Percentiles rank a stretch among this genome's conserved stretches.
Evolutionary conservation across 2,113 vertebrate species (phyloP).

Genomic region (Pimephales promelas): DNA sequence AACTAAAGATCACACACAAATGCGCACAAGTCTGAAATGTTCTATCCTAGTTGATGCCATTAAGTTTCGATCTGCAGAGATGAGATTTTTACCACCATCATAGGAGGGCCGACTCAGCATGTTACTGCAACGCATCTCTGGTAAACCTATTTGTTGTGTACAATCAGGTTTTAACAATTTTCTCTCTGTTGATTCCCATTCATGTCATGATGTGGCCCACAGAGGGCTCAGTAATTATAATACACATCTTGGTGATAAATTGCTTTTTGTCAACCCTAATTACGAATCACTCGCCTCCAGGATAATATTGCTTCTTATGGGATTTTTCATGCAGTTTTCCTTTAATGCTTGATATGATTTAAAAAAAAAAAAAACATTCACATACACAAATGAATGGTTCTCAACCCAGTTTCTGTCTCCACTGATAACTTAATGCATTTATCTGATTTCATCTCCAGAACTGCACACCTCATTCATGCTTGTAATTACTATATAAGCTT

Average conservation of each 20-base stretch:
- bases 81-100: constrained; percentile 46
- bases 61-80: constrained; percentile 39
- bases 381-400: not conserved
- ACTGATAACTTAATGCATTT: constrained; percentile 5
- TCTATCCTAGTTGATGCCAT: constrained; percentile 41
- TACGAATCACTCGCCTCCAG: constrained; percentile 2
- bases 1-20: not conserved
- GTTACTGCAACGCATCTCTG: constrained; percentile 26
- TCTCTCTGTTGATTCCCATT: constrained; percentile 22
- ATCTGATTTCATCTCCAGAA: constrained; percentile 8
- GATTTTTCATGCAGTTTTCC: not conserved
- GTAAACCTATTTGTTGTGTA: constrained; percentile 39
- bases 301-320: constrained; percentile 8
- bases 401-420: not conserved
- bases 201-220: not conserved
- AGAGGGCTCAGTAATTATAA: constrained; percentile 8
- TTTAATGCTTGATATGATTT: constrained; percentile 16
- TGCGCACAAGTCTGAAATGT: constrained; percentile 22
- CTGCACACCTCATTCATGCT: constrained; percentile 27
- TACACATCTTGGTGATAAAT: constrained; percentile 12
- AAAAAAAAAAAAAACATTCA: no score
- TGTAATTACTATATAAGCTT: constrained; percentile 31
- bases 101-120: constrained; percentile 42
- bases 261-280: constrained; percentile 34
- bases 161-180: constrained; percentile 38